These are phyloP conservation scores for Apantesis nais DNA, from an alignment of 2,888 invertebrate genomes.

Conservation along the genomic window DNA sequence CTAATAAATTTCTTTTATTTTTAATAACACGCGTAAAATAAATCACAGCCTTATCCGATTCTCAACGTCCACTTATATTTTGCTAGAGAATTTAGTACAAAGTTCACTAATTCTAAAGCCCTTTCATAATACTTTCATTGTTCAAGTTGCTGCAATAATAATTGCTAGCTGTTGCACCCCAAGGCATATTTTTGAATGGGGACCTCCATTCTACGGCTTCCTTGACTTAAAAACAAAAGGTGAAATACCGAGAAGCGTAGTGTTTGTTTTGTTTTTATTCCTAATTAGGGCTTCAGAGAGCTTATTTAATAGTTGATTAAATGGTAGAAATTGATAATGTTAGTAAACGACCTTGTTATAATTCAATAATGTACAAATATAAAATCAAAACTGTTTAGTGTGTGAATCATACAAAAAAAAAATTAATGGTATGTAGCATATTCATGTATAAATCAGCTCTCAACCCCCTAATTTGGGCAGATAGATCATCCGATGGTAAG, in stretches of 20 bases:
- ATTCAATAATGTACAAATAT: neutral
- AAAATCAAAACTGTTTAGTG: neutral
- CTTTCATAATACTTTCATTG: conserved; percentile 57
- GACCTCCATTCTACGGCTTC: conserved; percentile 41
- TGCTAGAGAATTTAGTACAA: conserved; percentile 39
- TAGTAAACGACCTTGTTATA: neutral
- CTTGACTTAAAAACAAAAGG: conserved; percentile 58
- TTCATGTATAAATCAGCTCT: no score
- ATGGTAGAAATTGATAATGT: conserved; percentile 7
- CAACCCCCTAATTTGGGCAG: no score
- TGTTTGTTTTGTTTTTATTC: conserved; percentile 57
- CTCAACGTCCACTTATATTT: conserved; percentile 37
- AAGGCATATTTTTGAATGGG: conserved; percentile 59
- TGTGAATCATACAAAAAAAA: no score
- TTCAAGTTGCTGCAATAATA: conserved; percentile 58
- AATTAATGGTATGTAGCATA: no score
- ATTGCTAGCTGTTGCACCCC: conserved; percentile 53
- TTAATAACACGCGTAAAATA: conserved; percentile 9
- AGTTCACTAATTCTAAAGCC: conserved; percentile 44
- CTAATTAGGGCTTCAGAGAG: conserved; percentile 52
- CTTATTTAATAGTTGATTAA: conserved; percentile 37
- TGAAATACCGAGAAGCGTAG: conserved; percentile 47
- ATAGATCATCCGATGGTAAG: no score
- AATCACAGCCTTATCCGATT: conserved; percentile 15
- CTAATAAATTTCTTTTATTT: neutral